Evolutionary conservation across 2,113 vertebrate species (phyloP), one percentile per base, ranked within the genome.

Genomic region (Tragulus kanchil): DNA sequence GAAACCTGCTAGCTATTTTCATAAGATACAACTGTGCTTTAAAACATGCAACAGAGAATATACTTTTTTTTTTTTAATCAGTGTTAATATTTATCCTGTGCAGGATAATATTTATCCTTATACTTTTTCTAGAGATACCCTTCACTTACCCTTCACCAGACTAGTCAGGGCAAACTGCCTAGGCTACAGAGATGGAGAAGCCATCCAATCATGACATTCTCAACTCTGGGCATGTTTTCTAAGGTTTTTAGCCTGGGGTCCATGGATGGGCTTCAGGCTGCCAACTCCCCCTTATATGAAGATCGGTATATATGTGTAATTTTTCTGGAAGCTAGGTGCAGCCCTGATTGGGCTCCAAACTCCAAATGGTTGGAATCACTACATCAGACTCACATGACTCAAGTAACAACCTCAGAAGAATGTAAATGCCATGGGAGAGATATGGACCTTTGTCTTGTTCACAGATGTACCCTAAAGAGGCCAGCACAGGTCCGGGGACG

Each of bases 1-100:
- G 52, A 94, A 94, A 90, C 17, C 23, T 45, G 31, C 16, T 45
- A 31, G 59, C 85, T 93, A 77, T 90, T 97, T 90, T 97, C 42
- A 59, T 26, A 78, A 82, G 31, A 95, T 71, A 59, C 62, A 56
- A 93, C 2, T 9, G 58, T 61, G 85, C 13, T 85, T 85, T 94
- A 75, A 95, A 89, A 86, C 8, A 81, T 58, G 8, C 52, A 92
- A 67, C 48, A 83, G 26, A 73, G 13, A 79, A 45, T 88, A 14
- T 71, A 89, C 31, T 90, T 87, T 71, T 48, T 69, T 65, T 31
- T 14, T 84, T 92, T 89, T 25, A 42, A 86, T 84, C 69, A 75
- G 45, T 16, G 3, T 85, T 81, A 73, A 13, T 69, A 85, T 69
- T 90, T 91, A 82, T 50, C 17, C 59, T 88, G 26, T 62, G 36